phyloP scores from a whole-genome alignment of 1,140 invertebrate genomes.

The Dendrolimus kikuchii region DNA sequence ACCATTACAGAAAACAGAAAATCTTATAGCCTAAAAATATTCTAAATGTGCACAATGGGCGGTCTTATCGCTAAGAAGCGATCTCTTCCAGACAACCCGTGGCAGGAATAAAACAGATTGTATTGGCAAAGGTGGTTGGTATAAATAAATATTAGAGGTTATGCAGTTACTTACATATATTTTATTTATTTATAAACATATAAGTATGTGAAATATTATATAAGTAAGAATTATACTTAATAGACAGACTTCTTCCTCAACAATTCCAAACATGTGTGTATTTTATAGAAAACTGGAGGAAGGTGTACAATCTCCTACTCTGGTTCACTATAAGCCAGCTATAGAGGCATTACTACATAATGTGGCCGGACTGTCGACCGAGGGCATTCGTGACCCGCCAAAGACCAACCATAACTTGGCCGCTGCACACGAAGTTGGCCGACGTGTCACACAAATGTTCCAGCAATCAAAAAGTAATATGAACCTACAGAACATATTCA shows the following conservation, averaged over 20 bases:
- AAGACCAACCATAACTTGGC: constrained; percentile 36
- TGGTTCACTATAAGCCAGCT: constrained; percentile 47
- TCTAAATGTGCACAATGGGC: too few relatives aligned
- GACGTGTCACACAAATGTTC: constrained; percentile 64
- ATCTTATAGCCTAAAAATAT: too few relatives aligned
- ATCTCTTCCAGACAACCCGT: too few relatives aligned
- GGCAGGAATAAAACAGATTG: too few relatives aligned
- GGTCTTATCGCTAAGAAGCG: too few relatives aligned
- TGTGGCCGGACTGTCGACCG: constrained; percentile 11
- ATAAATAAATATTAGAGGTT: too few relatives aligned
- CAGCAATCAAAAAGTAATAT: constrained; percentile 64
- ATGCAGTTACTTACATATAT: too few relatives aligned
- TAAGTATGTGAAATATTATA: too few relatives aligned
- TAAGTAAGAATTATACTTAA: too few relatives aligned
- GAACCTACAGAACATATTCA: constrained; percentile 67
- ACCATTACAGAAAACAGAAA: too few relatives aligned
- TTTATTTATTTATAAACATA: background rate
- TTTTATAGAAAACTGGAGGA: constrained; percentile 55
- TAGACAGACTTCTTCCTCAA: background rate
- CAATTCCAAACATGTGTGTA: too few relatives aligned
- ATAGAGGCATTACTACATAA: constrained; percentile 55
- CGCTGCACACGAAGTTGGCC: constrained; percentile 55
- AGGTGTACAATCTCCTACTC: constrained; percentile 33
- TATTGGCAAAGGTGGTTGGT: too few relatives aligned
- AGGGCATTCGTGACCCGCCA: constrained; percentile 16